Percentiles rank a stretch among this genome's conserved stretches.
Evolutionary conservation across 2,797 vertebrate species (phyloP).

Genomic region (Melanotaenia maccullochi): DNA sequence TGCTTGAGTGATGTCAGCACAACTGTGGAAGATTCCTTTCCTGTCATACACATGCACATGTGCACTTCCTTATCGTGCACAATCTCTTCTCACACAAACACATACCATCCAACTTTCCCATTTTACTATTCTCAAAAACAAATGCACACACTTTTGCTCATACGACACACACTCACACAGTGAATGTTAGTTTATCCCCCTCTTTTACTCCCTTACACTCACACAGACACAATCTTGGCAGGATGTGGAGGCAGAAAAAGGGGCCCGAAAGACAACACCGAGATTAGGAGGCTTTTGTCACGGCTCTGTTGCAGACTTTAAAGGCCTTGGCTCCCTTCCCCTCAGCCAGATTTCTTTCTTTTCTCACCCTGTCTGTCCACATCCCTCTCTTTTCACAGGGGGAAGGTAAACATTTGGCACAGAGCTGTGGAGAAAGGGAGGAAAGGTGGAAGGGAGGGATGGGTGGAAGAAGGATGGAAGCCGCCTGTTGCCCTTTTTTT

Average conservation of each 20-base stretch:
- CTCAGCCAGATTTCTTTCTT: conserved; percentile 85
- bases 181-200: conserved; percentile 40
- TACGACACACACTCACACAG: conserved; percentile 34
- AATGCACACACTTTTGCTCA: conserved; percentile 25
- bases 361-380: conserved; percentile 74
- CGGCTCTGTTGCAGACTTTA: conserved; percentile 86
- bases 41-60: conserved; percentile 56
- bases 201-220: conserved; percentile 38
- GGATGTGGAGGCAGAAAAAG: conserved; percentile 81
- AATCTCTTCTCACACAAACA: conserved; percentile 29
- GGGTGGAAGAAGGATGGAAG: conserved; percentile 68
- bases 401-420: conserved; percentile 77
- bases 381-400: conserved; percentile 74
- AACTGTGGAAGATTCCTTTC: conserved; percentile 80
- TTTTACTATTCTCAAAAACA: conserved; percentile 49
- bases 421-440: conserved; percentile 50
- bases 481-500: conserved; percentile 71
- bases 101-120: conserved; percentile 14
- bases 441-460: conserved; percentile 48
- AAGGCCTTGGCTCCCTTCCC: conserved; percentile 86
- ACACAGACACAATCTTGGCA: conserved; percentile 76
- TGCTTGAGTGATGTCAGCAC: conserved; percentile 77
- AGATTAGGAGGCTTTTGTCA: conserved; percentile 91
- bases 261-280: conserved; percentile 85
- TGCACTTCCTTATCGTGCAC: conserved; percentile 36